Conservation (phyloP, 2,113 vertebrate genomes). For the Alosa alosa region DNA sequence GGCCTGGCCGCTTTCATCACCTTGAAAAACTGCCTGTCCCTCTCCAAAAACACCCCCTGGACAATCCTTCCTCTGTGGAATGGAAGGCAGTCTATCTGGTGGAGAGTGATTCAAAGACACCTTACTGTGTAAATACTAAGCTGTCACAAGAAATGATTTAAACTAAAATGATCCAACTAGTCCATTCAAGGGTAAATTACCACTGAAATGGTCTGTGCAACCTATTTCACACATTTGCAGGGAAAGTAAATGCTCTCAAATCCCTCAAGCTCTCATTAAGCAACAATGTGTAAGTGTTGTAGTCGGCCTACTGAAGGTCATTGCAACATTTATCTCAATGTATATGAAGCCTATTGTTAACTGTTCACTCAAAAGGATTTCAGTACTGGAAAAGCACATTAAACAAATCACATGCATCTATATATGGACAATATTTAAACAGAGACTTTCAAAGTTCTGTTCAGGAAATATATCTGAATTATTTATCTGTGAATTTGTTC, state of each 20-base stretch:
- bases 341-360: no score
- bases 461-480: not conserved
- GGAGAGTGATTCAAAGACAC: not conserved
- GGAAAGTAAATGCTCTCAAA: not conserved
- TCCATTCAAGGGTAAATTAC: not conserved
- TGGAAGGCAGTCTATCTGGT: not conserved
- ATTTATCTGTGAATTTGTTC: no score
- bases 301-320: no score
- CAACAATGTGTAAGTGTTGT: no score
- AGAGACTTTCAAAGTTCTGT: not conserved
- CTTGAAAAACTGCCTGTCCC: not conserved
- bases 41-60: conserved; percentile 14
- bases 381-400: no score
- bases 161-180: not conserved
- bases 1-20: conserved; percentile 14
- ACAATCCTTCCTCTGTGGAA: not conserved
- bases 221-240: not conserved
- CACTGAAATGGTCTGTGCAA: not conserved
- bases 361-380: no score
- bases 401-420: no score
- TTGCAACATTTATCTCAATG: no score
- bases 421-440: not conserved
- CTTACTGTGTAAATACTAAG: not conserved
- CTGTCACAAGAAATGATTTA: not conserved
- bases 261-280: not conserved